Percentiles rank a stretch among this genome's conserved stretches.
phyloP scores from a whole-genome alignment of 2,797 vertebrate genomes.

The Psittacula derbiana region DNA sequence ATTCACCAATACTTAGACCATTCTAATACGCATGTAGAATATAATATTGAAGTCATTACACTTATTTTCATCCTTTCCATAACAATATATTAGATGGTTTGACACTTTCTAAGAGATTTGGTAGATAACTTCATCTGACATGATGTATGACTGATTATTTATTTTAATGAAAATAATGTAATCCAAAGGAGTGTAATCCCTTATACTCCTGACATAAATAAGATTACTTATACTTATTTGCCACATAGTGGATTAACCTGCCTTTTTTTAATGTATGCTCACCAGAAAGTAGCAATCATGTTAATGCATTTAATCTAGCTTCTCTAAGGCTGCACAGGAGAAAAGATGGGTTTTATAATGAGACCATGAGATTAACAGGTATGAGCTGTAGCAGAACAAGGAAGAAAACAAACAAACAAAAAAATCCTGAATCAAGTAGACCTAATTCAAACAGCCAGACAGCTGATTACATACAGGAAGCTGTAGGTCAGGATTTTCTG shows the following conservation, averaged over 20 bases:
- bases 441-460: background rate
- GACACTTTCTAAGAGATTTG: background rate
- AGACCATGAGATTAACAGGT: background rate
- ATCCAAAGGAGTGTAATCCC: background rate
- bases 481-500: background rate
- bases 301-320: background rate
- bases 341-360: background rate
- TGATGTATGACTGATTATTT: background rate
- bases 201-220: background rate
- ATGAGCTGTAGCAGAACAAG: background rate
- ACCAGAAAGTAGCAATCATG: background rate
- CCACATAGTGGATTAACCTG: background rate
- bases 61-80: background rate
- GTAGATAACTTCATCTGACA: background rate
- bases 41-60: background rate
- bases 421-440: background rate
- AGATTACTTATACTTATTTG: background rate
- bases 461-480: background rate
- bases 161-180: background rate
- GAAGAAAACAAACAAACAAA: no score
- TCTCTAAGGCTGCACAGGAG: background rate
- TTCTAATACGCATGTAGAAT: background rate
- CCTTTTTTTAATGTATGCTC: background rate
- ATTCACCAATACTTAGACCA: background rate
- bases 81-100: background rate